Conservation (phyloP, 2,113 vertebrate species). For the Phrynosoma blainvillii region DNA sequence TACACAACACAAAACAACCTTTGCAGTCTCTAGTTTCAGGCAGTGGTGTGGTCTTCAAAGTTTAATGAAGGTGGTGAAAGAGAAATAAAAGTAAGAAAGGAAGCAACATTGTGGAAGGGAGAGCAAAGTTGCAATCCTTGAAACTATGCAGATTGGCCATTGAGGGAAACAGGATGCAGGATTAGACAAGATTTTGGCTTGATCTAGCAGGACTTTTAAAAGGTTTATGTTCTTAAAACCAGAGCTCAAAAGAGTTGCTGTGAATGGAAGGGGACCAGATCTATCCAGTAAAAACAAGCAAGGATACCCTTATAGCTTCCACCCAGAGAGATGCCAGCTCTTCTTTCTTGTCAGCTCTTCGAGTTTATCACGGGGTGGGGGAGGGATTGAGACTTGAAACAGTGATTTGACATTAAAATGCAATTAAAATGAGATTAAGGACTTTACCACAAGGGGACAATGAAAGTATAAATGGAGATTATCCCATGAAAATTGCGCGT, state of each 20-base stretch:
- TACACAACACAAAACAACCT: not conserved
- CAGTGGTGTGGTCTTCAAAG: not conserved
- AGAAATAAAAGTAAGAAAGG: not conserved
- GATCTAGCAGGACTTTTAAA: not conserved
- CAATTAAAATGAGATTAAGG: no score
- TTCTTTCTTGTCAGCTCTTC: not conserved
- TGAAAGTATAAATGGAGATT: no score
- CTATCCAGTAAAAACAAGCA: not conserved
- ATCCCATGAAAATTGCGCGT: no score
- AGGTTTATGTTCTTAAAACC: not conserved
- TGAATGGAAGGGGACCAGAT: not conserved
- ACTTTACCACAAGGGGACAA: no score
- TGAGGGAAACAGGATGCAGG: not conserved
- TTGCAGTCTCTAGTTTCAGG: not conserved
- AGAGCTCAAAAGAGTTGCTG: not conserved
- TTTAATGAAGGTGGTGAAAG: constrained; percentile 21
- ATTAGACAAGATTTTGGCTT: not conserved
- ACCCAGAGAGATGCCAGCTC: not conserved
- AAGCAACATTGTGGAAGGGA: not conserved
- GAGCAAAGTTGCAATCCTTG: not conserved
- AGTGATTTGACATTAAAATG: no score
- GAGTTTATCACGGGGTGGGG: no score
- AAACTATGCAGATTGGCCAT: not conserved
- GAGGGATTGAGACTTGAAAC: no score
- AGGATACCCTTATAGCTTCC: not conserved